Conservation (phyloP, 2,113 vertebrate species). For the Phoenicopterus ruber region DNA sequence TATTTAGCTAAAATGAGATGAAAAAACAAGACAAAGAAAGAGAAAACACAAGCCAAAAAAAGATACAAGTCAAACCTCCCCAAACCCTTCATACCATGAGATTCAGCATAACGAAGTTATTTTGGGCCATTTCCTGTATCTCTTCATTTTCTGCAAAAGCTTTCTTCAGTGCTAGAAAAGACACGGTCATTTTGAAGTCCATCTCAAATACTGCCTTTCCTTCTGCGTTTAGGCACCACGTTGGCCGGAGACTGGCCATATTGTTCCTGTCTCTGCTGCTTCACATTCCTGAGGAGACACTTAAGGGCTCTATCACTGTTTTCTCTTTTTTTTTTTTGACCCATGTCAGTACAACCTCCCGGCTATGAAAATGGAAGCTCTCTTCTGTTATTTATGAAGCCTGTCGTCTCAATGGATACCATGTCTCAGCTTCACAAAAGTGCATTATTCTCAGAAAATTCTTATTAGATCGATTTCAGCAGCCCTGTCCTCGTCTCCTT, state of each 20-base stretch:
- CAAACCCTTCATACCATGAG: constrained; percentile 75
- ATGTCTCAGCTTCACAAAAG: constrained; percentile 23
- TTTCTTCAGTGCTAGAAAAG: constrained; percentile 82
- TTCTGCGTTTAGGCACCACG: neutral
- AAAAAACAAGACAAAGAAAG: neutral
- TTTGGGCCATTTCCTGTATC: constrained; percentile 84
- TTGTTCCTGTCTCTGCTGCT: neutral
- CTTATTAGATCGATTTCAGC: constrained; percentile 15
- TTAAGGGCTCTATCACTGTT: neutral
- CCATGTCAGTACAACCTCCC: neutral
- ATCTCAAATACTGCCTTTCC: neutral
- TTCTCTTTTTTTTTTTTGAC: neutral
- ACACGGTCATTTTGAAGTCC: neutral
- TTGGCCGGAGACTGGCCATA: neutral
- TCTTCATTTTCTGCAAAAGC: constrained; percentile 76
- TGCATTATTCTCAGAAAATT: constrained; percentile 39
- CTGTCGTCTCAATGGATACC: neutral
- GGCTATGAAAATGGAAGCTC: neutral
- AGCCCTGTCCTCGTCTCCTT: neutral
- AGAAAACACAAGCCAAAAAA: neutral
- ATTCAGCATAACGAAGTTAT: constrained; percentile 89
- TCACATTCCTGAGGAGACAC: neutral
- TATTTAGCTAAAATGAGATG: neutral
- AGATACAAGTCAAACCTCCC: neutral
- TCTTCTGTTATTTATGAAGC: neutral